Evolutionary conservation across 2,888 invertebrate genomes (phyloP).

Genomic region (Torymus texanus): DNA sequence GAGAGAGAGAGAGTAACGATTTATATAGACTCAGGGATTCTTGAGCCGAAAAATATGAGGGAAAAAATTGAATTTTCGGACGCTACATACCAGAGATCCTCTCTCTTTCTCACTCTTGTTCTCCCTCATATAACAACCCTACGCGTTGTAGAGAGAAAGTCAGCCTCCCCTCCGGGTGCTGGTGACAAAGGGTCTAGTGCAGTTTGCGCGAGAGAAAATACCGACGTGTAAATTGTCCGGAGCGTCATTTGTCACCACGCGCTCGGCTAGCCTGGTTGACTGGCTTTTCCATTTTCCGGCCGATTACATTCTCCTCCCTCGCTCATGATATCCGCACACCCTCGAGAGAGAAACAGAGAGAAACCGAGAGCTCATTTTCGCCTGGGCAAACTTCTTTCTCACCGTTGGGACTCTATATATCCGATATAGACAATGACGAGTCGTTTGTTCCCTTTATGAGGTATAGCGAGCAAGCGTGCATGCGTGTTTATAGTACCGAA

Average conservation of each 20-base stretch:
- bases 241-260: constrained; percentile 71
- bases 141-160: background rate
- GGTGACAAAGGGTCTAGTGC: background rate
- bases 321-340: background rate
- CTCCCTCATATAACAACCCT: no score
- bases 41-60: no score
- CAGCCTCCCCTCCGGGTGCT: background rate
- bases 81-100: no score
- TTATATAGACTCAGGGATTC: no score
- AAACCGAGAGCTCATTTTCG: constrained; percentile 26
- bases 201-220: constrained; percentile 47
- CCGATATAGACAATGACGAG: constrained; percentile 10
- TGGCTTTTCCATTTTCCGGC: constrained; percentile 75
- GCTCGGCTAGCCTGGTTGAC: constrained; percentile 63
- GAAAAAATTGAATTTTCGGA: no score
- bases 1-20: no score
- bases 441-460: background rate
- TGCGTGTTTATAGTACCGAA: no score
- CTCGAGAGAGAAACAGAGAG: background rate
- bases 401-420: background rate
- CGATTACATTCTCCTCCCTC: constrained; percentile 67
- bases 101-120: no score
- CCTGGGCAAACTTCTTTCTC: constrained; percentile 26
- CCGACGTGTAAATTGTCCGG: constrained; percentile 54
- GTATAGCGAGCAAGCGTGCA: no score